Conservation (phyloP, 2,113 vertebrate species). For the Procavia capensis region DNA sequence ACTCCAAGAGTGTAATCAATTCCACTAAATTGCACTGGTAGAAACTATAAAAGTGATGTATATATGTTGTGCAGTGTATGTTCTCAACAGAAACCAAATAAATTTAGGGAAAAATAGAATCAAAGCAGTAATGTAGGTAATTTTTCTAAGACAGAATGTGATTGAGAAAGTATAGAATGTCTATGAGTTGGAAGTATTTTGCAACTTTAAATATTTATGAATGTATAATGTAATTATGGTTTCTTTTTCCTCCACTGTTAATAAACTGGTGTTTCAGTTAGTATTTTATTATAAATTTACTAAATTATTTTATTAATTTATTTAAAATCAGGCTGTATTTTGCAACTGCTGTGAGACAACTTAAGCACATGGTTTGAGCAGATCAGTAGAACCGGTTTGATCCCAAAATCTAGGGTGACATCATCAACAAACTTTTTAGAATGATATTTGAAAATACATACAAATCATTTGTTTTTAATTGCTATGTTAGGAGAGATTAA, state of each 20-base stretch:
- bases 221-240: not conserved
- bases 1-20: not conserved
- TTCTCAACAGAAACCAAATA: not conserved
- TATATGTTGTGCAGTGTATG: not conserved
- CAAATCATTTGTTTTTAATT: not conserved
- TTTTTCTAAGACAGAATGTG: not conserved
- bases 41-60: not conserved
- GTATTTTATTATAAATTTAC: not conserved
- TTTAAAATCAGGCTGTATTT: not conserved
- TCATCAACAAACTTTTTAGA: not conserved
- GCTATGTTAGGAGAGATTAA: not conserved
- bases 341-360: not conserved
- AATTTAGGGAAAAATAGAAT: not conserved
- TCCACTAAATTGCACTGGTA: not conserved
- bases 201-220: not conserved
- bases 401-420: not conserved
- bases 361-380: not conserved
- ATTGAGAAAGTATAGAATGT: not conserved
- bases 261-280: not conserved
- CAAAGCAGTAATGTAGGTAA: not conserved
- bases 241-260: not conserved
- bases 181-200: not conserved
- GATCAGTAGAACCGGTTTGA: not conserved
- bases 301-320: not conserved
- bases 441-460: constrained; percentile 18